Base-by-base conservation (phyloP, 37 sponge, comb jelly and placozoan species). In the Geodia barretti region DNA sequence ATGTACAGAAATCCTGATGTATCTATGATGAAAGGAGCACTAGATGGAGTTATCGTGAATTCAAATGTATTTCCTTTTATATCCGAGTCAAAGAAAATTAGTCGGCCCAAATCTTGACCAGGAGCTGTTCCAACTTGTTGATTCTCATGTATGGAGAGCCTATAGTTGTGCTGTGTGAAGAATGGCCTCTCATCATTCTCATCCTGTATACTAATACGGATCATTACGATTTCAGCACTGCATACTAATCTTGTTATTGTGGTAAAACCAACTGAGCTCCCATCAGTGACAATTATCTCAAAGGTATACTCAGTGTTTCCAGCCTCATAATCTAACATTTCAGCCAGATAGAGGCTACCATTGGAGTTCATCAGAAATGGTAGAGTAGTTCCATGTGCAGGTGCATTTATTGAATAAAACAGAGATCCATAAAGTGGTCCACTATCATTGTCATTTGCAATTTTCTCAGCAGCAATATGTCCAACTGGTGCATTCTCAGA, bases 151-250 rank as follows among this genome's bases (percentile, higher is more conserved):
- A 91, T 63, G 41, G 39, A 43, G 43, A 83, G 73, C 8, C n/a
- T 20, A 39, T 82, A 79, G 7, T 2, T 23, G 2, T 32, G 30
- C 41, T 62, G 34, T 26, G 29, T 1, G 32, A 83, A 83, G 32
- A 25, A 74, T 25, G 92, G 88, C 4, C 59, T 60, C 35, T 83
- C 47, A 42, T 91, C 84, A 64, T 91, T 86, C 3, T 20, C 79
- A 75, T 91, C 88, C 1, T 78, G 20, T 19, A 91, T 64, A 21
- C 3, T 68, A 11, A 88, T 62, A 30, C 11, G 62, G 37, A 83
- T 23, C 1, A 25, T 41, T 35, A 66, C 65, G 0, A 4, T 41
- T 1, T 73, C 63, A 30, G n/a, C 21, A 11, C 40, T 54, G 39
- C 83, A 83, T 30, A 14, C 62, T 7, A 79, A 39, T 31, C 76